These are phyloP conservation scores for Lepus americanus DNA, from an alignment of 2,113 vertebrate species.

Conservation along the genomic window DNA sequence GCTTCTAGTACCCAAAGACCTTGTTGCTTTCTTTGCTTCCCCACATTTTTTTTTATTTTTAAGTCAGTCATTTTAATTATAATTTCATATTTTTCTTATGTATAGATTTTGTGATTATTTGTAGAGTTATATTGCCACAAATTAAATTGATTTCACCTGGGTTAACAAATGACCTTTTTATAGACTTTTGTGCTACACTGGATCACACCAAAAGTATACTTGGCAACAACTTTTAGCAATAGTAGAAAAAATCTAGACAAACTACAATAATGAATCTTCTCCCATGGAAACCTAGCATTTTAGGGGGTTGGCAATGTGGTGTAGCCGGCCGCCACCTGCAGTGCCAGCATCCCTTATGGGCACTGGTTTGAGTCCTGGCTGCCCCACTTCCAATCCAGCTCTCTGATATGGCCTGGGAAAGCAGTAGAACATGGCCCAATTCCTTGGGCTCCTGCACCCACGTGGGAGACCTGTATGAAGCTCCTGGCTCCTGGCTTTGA, in stretches of 20 bases:
- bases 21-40: background rate
- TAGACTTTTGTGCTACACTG: background rate
- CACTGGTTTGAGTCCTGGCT: no score
- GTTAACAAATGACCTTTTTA: conserved; percentile 3
- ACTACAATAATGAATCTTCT: background rate
- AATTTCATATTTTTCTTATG: background rate
- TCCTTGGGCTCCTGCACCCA: no score
- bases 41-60: background rate
- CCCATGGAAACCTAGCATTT: background rate
- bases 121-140: no score
- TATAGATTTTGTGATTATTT: background rate
- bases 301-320: no score
- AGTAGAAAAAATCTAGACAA: background rate
- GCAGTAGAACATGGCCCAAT: no score
- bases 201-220: conserved; percentile 60
- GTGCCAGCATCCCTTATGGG: no score
- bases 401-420: no score
- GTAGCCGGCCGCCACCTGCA: no score
- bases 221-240: background rate
- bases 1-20: background rate
- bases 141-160: conserved; percentile 47
- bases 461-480: no score
- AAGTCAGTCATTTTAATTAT: background rate
- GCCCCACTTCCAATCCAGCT: no score
- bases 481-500: no score